These are phyloP conservation scores for Scortum barcoo DNA, from an alignment of 2,113 vertebrate species.

Conservation along the genomic window DNA sequence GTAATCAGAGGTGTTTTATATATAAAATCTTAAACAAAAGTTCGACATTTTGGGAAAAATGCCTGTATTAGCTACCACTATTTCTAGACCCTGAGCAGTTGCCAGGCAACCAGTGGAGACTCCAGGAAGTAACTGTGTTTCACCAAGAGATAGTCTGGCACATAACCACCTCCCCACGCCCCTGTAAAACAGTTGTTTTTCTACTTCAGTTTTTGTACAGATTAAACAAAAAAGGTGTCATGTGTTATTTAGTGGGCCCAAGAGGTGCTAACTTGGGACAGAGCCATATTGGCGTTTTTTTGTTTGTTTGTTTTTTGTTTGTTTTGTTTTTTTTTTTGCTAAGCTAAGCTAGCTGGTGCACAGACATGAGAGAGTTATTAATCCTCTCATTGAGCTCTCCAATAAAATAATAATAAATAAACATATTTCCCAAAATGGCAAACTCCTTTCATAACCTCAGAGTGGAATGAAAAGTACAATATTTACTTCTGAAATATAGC, in stretches of 20 bases:
- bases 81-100: slow-evolving; percentile 13
- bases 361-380: not conserved
- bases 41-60: not conserved
- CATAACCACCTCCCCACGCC: not conserved
- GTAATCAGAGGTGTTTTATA: not conserved
- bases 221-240: not conserved
- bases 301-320: no score
- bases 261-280: not conserved
- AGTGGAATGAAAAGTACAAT: not conserved
- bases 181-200: not conserved
- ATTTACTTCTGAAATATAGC: not conserved
- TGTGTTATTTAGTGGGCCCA: not conserved
- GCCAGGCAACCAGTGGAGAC: slow-evolving; percentile 4
- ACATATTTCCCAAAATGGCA: not conserved
- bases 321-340: not conserved
- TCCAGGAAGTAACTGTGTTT: not conserved
- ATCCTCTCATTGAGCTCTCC: not conserved
- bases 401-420: not conserved
- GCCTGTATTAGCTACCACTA: not conserved
- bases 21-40: slow-evolving; percentile 8
- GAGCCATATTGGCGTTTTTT: no score
- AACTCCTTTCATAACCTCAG: not conserved
- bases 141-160: slow-evolving; percentile 19
- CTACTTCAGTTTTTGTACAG: not conserved
- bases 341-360: not conserved